A percentile compares a stretch with the other conserved stretches of the same genome.
Conservation (phyloP, 2,797 vertebrate genomes). For the Amniataba percoides region DNA sequence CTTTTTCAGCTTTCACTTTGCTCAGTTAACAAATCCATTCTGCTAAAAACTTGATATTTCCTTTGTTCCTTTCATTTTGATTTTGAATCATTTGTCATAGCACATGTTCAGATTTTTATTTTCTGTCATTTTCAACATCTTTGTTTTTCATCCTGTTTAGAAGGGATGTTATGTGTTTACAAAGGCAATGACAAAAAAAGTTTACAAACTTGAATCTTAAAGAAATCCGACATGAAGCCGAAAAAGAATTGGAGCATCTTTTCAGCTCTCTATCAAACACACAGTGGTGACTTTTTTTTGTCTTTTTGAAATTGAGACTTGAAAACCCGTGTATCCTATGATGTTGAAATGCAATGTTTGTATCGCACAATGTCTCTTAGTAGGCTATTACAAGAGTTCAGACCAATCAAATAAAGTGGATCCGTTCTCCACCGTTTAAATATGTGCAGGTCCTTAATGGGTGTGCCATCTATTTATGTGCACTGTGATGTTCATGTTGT, state of each 20-base stretch:
- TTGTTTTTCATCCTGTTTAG: slow-evolving; percentile 79
- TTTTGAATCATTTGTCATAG: slow-evolving; percentile 73
- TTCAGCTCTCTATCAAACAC: slow-evolving; percentile 81
- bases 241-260: slow-evolving; percentile 80
- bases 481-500: background rate
- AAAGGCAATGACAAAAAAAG: slow-evolving; percentile 84
- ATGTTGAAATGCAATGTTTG: slow-evolving; percentile 87
- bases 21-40: slow-evolving; percentile 68
- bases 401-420: slow-evolving; percentile 94
- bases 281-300: slow-evolving; percentile 84
- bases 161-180: slow-evolving; percentile 88
- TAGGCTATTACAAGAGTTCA: slow-evolving; percentile 91
- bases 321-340: slow-evolving; percentile 88
- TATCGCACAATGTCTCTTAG: slow-evolving; percentile 90
- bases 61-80: slow-evolving; percentile 55
- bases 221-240: slow-evolving; percentile 82
- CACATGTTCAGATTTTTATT: slow-evolving; percentile 75
- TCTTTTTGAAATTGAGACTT: slow-evolving; percentile 89
- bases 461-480: slow-evolving; percentile 23
- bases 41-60: slow-evolving; percentile 73
- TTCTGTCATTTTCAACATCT: slow-evolving; percentile 79
- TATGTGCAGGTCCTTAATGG: slow-evolving; percentile 35
- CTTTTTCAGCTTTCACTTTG: slow-evolving; percentile 71
- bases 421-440: slow-evolving; percentile 86
- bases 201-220: slow-evolving; percentile 89